phyloP scores from a whole-genome alignment of 2,113 vertebrate species.

The Perca flavescens region DNA sequence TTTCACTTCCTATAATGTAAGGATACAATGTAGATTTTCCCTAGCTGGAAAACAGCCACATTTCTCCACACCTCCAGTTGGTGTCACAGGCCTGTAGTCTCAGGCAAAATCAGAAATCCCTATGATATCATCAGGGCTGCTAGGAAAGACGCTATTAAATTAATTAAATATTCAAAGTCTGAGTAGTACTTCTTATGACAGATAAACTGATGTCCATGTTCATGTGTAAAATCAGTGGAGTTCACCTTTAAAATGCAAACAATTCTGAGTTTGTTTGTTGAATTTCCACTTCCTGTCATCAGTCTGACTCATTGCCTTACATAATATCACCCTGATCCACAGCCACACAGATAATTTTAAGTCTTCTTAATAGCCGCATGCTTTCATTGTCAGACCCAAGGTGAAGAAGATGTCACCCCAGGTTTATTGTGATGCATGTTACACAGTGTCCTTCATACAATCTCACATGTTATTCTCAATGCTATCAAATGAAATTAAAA shows the following conservation, averaged over 20 bases:
- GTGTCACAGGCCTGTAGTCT: background rate
- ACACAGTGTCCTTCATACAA: conserved; percentile 25
- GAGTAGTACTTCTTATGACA: background rate
- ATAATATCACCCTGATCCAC: background rate
- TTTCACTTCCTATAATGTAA: background rate
- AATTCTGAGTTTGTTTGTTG: background rate
- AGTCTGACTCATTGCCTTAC: background rate
- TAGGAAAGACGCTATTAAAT: background rate
- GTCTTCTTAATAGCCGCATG: background rate
- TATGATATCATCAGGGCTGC: background rate
- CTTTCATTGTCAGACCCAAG: conserved; percentile 27
- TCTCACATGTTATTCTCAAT: conserved; percentile 18
- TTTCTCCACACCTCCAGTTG: background rate
- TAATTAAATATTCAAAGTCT: background rate
- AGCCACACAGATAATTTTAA: background rate
- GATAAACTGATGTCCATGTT: background rate
- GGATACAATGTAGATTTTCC: too few species aligned
- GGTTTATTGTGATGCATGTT: conserved; percentile 30
- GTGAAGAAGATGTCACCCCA: conserved; percentile 11
- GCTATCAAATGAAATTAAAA: conserved; percentile 32
- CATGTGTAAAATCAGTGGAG: background rate
- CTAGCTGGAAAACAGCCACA: background rate
- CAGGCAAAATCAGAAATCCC: background rate
- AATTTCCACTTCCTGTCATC: conserved; percentile 10
- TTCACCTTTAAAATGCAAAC: background rate